Percentiles rank a stretch among this genome's conserved stretches.
Evolutionary conservation across 1,140 invertebrate species (phyloP).

Genomic region (Cherax destructor): DNA sequence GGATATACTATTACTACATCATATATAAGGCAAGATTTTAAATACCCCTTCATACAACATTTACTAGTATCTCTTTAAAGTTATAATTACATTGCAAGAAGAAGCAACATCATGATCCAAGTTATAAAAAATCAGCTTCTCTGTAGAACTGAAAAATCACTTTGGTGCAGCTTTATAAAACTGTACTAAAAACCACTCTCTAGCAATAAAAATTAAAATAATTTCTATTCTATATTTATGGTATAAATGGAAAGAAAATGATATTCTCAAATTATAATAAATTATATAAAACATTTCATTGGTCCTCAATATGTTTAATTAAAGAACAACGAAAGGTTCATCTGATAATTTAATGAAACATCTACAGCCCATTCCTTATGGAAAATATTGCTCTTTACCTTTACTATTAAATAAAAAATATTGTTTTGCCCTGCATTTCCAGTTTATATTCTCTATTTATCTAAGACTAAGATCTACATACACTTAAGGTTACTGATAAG

Average conservation of each 20-base stretch:
- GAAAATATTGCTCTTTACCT: neutral
- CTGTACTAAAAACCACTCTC: neutral
- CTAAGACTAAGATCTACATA: neutral
- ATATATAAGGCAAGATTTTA: neutral
- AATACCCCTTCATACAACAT: neutral
- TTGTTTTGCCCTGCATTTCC: constrained; percentile 1
- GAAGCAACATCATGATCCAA: neutral
- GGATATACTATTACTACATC: neutral
- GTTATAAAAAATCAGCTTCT: neutral
- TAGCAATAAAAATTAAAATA: neutral
- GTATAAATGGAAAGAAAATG: neutral
- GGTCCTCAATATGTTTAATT: neutral
- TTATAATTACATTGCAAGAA: neutral
- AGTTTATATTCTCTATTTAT: neutral
- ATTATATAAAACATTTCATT: neutral
- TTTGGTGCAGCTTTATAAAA: neutral
- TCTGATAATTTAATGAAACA: neutral
- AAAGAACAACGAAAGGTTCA: neutral
- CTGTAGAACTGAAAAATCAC: neutral
- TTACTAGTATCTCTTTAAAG: neutral
- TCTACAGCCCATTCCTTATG: neutral
- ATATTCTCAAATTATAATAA: neutral
- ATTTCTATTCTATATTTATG: neutral
- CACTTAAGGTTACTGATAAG: constrained; percentile 48
- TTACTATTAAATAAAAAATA: constrained; percentile 1